Evolutionary conservation across 2,888 invertebrate species (phyloP).

Genomic region (Brenthis hecate): DNA sequence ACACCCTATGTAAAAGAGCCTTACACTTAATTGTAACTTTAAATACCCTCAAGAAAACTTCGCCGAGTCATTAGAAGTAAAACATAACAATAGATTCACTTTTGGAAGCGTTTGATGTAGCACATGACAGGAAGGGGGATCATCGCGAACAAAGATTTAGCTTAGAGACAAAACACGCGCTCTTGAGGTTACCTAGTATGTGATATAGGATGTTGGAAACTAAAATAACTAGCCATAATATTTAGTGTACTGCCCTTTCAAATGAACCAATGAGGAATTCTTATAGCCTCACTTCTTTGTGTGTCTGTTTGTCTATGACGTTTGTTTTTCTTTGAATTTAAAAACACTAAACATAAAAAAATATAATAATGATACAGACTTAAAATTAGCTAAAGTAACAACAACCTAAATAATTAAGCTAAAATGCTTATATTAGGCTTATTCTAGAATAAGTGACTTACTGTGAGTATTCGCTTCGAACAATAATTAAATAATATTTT

Average conservation of each 20-base stretch:
- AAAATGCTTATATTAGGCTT: too few relatives aligned
- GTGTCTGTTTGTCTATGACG: too few relatives aligned
- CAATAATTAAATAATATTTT: too few relatives aligned
- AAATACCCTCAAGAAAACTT: constrained; percentile 12
- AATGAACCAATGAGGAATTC: too few relatives aligned
- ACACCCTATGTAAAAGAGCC: background rate
- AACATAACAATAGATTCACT: constrained; percentile 27
- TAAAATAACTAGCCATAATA: background rate
- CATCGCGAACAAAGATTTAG: constrained; percentile 70
- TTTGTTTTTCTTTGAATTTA: too few relatives aligned
- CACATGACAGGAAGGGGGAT: constrained; percentile 57
- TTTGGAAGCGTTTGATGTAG: constrained; percentile 60
- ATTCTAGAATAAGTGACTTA: too few relatives aligned
- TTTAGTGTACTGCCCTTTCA: background rate
- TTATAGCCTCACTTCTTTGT: too few relatives aligned
- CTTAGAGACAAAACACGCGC: constrained; percentile 74
- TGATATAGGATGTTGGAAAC: constrained; percentile 50
- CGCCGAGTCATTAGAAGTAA: constrained; percentile 17
- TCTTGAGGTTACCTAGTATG: constrained; percentile 65
- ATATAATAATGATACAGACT: too few relatives aligned
- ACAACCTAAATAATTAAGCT: too few relatives aligned
- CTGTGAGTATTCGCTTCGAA: too few relatives aligned
- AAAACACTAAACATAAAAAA: too few relatives aligned
- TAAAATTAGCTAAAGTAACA: too few relatives aligned
- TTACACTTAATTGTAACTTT: constrained; percentile 9